Evolutionary conservation across 2,888 invertebrate genomes (phyloP).

Genomic region (Mystacides longicornis): DNA sequence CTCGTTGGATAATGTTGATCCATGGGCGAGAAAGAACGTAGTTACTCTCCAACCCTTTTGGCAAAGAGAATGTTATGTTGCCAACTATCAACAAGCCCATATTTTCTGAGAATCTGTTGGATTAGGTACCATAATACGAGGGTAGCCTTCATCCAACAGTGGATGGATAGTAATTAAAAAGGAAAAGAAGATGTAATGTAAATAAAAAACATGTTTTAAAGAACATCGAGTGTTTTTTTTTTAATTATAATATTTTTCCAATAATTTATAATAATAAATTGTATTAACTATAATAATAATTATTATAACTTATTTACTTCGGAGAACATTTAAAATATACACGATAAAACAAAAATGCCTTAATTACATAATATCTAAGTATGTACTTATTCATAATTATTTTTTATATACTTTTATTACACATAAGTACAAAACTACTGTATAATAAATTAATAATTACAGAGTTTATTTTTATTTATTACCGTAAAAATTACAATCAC

Average conservation of each 20-base stretch:
- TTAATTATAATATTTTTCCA: slow-evolving; percentile 21
- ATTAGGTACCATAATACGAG: too few relatives aligned
- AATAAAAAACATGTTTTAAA: slow-evolving; percentile 6
- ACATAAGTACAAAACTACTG: not conserved
- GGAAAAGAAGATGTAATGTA: too few relatives aligned
- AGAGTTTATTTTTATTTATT: not conserved
- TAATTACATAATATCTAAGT: not conserved
- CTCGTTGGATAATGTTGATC: too few relatives aligned
- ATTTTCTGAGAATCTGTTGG: too few relatives aligned
- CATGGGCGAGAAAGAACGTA: too few relatives aligned
- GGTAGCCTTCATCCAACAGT: too few relatives aligned
- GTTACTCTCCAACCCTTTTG: too few relatives aligned
- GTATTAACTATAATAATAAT: not conserved
- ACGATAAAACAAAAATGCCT: slow-evolving; percentile 17
- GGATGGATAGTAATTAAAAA: too few relatives aligned
- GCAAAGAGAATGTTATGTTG: too few relatives aligned
- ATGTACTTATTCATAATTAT: not conserved
- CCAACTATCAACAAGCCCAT: too few relatives aligned
- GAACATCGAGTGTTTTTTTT: slow-evolving; percentile 25
- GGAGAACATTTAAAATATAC: slow-evolving; percentile 25
- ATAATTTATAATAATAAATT: not conserved
- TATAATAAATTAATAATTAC: too few relatives aligned
- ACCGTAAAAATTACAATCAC: too few relatives aligned
- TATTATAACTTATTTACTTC: slow-evolving; percentile 12
- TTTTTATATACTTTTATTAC: not conserved